Conservation (phyloP, 2,888 invertebrate genomes). For the Julus scandinavius region DNA sequence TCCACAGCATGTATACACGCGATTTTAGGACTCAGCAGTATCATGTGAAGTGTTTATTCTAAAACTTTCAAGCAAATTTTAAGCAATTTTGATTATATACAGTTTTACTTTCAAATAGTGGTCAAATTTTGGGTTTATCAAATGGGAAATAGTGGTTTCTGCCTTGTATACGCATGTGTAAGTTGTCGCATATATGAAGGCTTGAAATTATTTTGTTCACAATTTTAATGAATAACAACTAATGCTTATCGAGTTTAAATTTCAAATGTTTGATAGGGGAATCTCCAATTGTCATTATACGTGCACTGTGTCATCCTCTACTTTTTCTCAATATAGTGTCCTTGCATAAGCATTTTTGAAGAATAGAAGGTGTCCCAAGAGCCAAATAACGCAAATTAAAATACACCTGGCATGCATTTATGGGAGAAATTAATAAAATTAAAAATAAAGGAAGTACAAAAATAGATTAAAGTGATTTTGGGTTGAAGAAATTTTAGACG, state of each 20-base stretch:
- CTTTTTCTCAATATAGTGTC: neutral
- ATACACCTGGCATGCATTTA: neutral
- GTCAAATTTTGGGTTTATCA: neutral
- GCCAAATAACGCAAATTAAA: neutral
- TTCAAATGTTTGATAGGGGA: neutral
- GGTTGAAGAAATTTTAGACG: neutral
- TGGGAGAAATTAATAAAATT: neutral
- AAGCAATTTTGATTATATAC: neutral
- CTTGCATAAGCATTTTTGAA: neutral
- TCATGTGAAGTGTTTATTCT: neutral
- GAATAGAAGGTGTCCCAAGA: neutral
- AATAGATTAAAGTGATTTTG: neutral
- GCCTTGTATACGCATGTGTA: neutral
- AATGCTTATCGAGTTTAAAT: neutral
- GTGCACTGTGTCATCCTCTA: neutral
- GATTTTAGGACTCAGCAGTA: neutral
- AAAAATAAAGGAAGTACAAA: slow-evolving; percentile 8
- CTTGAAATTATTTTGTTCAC: neutral
- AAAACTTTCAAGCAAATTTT: neutral
- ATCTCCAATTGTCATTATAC: neutral
- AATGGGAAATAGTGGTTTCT: neutral
- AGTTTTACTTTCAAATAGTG: neutral
- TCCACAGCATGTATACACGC: neutral
- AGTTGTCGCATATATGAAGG: neutral
- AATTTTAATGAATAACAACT: neutral